These are phyloP conservation scores for Timema cristinae DNA, from an alignment of 2,888 invertebrate genomes.

Conservation along the genomic window DNA sequence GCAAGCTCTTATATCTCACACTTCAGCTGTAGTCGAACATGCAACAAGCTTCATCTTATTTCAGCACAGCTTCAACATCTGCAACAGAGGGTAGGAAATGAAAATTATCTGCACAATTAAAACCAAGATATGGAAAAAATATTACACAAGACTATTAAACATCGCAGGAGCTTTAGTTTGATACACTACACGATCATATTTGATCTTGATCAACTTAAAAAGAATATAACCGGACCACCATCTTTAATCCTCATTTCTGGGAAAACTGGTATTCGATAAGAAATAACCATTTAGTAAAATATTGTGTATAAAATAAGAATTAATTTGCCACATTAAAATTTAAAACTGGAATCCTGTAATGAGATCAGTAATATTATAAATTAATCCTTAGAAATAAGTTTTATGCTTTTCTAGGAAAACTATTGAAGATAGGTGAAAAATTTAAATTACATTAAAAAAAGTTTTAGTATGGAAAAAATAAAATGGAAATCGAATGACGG, in stretches of 20 bases:
- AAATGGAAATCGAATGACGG: not conserved
- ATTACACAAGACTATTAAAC: too few species aligned
- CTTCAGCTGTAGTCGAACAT: too few species aligned
- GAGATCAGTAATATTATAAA: not conserved
- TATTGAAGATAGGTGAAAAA: not conserved
- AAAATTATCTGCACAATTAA: too few species aligned
- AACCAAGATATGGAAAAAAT: too few species aligned
- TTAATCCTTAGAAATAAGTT: not conserved
- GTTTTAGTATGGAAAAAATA: not conserved
- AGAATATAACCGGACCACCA: not conserved
- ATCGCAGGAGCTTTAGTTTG: too few species aligned
- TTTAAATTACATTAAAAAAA: not conserved
- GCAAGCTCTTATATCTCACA: too few species aligned
- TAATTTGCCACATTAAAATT: not conserved
- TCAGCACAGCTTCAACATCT: too few species aligned
- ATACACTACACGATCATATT: not conserved
- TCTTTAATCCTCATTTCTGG: not conserved
- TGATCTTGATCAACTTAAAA: not conserved
- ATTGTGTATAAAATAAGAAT: not conserved
- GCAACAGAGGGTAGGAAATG: too few species aligned
- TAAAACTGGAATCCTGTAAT: not conserved
- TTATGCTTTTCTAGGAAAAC: not conserved
- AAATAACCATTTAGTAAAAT: not conserved
- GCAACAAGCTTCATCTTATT: too few species aligned
- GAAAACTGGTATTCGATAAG: not conserved